Percentiles rank a stretch among this genome's conserved stretches.
These are phyloP conservation scores for Cochlearius cochlearius DNA, from an alignment of 2,113 vertebrate genomes.

Conservation along the genomic window DNA sequence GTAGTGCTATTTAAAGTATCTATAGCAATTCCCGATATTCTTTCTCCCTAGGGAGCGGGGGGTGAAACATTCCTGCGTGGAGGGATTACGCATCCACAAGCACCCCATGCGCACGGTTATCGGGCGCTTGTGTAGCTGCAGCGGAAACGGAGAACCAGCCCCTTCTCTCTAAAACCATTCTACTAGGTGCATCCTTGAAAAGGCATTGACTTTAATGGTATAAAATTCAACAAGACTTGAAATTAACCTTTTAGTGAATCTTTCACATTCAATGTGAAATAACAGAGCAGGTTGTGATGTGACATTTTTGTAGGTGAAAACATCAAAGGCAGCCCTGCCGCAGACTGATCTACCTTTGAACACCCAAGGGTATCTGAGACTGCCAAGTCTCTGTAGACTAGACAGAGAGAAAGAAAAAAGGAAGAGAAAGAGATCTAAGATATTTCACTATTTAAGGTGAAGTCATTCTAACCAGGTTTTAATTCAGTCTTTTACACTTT, in stretches of 20 bases:
- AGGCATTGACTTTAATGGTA: conserved; percentile 57
- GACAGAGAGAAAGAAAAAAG: conserved; percentile 62
- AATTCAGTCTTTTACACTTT: conserved; percentile 60
- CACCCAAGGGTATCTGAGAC: conserved; percentile 81
- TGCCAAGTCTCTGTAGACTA: conserved; percentile 83
- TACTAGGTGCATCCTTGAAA: background rate
- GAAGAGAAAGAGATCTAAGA: conserved; percentile 73
- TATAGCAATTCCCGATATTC: background rate
- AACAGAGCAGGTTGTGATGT: conserved; percentile 79
- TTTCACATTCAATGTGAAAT: conserved; percentile 79
- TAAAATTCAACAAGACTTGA: conserved; percentile 75
- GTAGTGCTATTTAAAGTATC: background rate
- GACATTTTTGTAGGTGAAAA: conserved; percentile 86
- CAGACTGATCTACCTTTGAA: conserved; percentile 85
- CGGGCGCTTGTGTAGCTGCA: accelerated
- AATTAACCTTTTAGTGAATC: conserved; percentile 83
- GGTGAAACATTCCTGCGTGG: background rate
- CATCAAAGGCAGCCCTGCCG: conserved; percentile 82
- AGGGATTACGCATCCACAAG: background rate
- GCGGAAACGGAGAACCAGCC: background rate
- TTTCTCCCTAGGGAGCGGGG: background rate
- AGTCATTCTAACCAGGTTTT: conserved; percentile 69
- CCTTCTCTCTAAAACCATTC: background rate
- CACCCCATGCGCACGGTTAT: accelerated
- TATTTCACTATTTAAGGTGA: conserved; percentile 72